Evolutionary conservation across 2,113 vertebrate genomes (phyloP).

Genomic region (Egretta garzetta): DNA sequence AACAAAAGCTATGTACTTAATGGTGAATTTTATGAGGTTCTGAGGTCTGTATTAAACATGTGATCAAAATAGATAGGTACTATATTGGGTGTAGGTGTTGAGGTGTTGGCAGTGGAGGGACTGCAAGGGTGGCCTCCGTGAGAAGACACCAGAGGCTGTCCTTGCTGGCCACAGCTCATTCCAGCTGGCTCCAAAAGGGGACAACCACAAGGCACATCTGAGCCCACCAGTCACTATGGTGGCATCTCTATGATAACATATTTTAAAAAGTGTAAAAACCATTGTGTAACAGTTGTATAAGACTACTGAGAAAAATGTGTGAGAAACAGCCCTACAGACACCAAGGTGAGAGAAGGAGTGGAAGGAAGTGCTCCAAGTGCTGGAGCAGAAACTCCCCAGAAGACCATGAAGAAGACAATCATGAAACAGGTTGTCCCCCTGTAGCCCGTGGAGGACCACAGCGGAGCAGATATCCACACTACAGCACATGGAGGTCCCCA

Average conservation of each 20-base stretch:
- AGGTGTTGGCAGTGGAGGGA: neutral
- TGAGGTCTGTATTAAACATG: neutral
- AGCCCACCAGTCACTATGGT: neutral
- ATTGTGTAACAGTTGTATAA: neutral
- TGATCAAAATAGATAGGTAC: neutral
- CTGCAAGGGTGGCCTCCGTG: neutral
- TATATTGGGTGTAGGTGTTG: neutral
- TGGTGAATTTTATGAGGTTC: neutral
- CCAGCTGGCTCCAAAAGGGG: neutral
- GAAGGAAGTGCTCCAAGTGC: neutral
- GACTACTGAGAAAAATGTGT: neutral
- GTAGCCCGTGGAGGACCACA: neutral
- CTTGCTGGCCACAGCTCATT: neutral
- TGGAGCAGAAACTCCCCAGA: neutral
- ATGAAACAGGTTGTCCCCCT: neutral
- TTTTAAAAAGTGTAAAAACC: neutral
- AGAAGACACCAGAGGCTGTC: neutral
- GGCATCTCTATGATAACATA: neutral
- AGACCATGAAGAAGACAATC: neutral
- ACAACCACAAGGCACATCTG: neutral
- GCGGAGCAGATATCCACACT: neutral
- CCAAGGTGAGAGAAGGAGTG: neutral
- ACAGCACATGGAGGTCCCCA: neutral
- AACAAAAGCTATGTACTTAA: neutral
- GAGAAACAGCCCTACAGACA: neutral